Evolutionary conservation across 92 coral and sea anemone genomes (phyloP), one percentile per base, ranked within the genome.

Genomic region (Anthopleura xanthogrammica): DNA sequence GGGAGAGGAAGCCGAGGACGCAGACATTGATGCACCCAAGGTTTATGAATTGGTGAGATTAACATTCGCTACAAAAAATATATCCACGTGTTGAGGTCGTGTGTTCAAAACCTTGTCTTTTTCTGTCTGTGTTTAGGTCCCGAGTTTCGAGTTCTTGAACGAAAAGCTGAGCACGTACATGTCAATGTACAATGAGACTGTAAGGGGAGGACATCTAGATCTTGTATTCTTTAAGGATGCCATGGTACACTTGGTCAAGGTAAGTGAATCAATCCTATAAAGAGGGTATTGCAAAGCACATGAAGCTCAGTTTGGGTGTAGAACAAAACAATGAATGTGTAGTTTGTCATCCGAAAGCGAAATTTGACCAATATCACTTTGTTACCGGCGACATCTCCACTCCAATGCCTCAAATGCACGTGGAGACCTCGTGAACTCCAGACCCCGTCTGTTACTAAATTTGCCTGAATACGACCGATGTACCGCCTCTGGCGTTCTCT

Each of bases 21-120:
- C 97, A n/a, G 97, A 93, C 55, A 86, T 93, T 60, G 97, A 93
- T 0, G 97, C 97, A 58, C 97, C 97, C 36, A 93, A 93, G 88
- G 85, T 93, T 79, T 93, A 93, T 55, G 97, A 93, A 85, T 76
- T 91, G 95, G 97, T 93, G 74, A 78, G 52, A 16, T 68, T 41
- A 19, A 36, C 0, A 29, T 3, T 7, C 2, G 2, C 7, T 3
- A 62, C 2, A n/a, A 62, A 20, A 62, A 8, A 1, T 19, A 75
- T 41, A 75, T 20, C 8, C n/a, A 52, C 19, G 79, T 40, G 7
- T 11, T 36, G 52, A 71, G 20, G 36, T 46, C 8, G 29, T 41
- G 5, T 66, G 7, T 60, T 14, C 11, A 16, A 52, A 66, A 81
- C 17, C 17, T 46, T 54, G 82, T 16, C 72, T 42, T 55, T 17